A percentile compares a stretch with the other conserved stretches of the same genome.
Conservation (phyloP, 2,113 vertebrate species). For the Sarotherodon lohbergeri region DNA sequence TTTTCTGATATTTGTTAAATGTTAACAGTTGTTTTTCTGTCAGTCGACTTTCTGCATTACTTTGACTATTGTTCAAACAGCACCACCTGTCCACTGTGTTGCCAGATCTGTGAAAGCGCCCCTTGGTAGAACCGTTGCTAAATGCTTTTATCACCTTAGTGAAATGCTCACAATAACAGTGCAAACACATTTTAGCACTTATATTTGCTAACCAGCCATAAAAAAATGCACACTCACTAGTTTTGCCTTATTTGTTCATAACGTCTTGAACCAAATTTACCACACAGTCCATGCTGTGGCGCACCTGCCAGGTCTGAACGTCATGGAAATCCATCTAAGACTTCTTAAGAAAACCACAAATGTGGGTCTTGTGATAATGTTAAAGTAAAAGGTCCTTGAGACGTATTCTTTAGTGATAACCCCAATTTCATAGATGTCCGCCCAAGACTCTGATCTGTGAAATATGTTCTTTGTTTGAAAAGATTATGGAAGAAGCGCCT, state of each 20-base stretch:
- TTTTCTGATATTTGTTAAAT: neutral
- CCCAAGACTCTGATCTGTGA: neutral
- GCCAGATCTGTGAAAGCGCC: neutral
- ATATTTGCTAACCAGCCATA: neutral
- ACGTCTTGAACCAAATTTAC: neutral
- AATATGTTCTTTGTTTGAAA: neutral
- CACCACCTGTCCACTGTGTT: neutral
- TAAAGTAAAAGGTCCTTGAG: rapidly evolving
- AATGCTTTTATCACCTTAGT: neutral
- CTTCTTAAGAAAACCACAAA: neutral
- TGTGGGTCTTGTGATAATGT: neutral
- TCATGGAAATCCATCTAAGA: neutral
- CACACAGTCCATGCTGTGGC: neutral
- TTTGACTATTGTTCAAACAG: neutral
- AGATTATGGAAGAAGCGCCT: neutral
- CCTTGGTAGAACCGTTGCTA: rapidly evolving
- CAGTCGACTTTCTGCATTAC: neutral
- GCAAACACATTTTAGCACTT: neutral
- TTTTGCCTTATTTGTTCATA: neutral
- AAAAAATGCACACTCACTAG: neutral
- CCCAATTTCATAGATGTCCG: rapidly evolving
- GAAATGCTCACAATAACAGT: neutral
- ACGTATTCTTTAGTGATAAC: neutral
- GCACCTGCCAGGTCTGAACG: neutral
- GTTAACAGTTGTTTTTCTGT: neutral